phyloP scores from a whole-genome alignment of 2,888 invertebrate species.

The Opisthograptis luteolata region DNA sequence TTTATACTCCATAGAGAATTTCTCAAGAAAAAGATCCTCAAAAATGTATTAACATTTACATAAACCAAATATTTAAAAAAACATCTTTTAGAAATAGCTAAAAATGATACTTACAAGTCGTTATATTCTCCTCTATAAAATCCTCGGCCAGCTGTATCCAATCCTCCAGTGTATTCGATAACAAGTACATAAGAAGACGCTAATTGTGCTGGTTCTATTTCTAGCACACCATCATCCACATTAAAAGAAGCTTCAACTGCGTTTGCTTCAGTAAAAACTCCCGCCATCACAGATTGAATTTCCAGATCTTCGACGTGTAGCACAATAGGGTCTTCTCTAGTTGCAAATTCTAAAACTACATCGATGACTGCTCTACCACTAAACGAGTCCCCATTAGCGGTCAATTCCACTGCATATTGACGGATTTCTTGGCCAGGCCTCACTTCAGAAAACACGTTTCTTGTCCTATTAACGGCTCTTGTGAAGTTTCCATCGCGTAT shows the following conservation, averaged over 20 bases:
- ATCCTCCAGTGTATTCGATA: conserved; percentile 54
- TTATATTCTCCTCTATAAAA: conserved; percentile 46
- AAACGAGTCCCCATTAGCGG: conserved; percentile 47
- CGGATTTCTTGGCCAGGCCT: conserved; percentile 54
- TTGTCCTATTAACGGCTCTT: conserved; percentile 32
- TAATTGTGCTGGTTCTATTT: conserved; percentile 42
- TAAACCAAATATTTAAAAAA: too few species aligned
- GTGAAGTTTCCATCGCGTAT: conserved; percentile 17
- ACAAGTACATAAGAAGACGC: conserved; percentile 49
- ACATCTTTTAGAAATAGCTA: background rate
- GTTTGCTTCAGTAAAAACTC: conserved; percentile 47
- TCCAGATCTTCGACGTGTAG: conserved; percentile 49
- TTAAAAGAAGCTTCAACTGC: conserved; percentile 36
- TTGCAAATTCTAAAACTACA: conserved; percentile 40
- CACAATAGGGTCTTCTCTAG: conserved; percentile 48
- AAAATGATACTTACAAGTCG: conserved; percentile 23
- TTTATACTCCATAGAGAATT: too few species aligned
- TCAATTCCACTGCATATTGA: conserved; percentile 53
- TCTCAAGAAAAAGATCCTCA: too few species aligned
- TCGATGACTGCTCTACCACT: conserved; percentile 53
- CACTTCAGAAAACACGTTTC: conserved; percentile 37
- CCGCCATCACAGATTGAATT: conserved; percentile 49
- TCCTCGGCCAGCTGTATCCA: conserved; percentile 48
- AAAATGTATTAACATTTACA: too few species aligned
- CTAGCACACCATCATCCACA: conserved; percentile 43